Conservation (phyloP, 2,888 invertebrate species). For the Doris montereyensis region DNA sequence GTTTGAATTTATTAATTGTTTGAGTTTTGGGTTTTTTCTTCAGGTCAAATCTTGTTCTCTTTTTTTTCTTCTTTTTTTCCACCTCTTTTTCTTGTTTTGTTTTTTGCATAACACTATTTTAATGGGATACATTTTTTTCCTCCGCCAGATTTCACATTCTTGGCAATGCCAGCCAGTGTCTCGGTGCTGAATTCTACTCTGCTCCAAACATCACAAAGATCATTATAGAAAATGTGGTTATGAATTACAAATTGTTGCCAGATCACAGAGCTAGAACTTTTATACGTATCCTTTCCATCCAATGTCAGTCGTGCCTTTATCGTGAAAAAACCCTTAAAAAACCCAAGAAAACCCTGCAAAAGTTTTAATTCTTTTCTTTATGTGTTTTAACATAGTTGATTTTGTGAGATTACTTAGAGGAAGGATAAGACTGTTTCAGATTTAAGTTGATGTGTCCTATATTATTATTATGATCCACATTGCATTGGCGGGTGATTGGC, state of each 20-base stretch:
- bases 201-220: constrained; percentile 83
- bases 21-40: background rate
- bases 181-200: constrained; percentile 90
- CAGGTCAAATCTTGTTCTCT: background rate
- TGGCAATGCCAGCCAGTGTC: constrained; percentile 83
- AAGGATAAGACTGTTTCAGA: no score
- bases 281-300: constrained; percentile 75
- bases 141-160: constrained; percentile 81
- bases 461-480: no score
- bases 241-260: constrained; percentile 82
- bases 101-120: background rate
- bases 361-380: no score
- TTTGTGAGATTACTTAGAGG: no score
- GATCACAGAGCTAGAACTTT: constrained; percentile 89
- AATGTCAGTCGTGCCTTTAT: no score
- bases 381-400: no score
- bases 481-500: no score
- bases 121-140: no score
- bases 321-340: no score
- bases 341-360: no score
- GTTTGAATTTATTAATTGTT: no score
- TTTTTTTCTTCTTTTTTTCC: background rate
- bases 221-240: constrained; percentile 82
- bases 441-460: no score
- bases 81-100: background rate